Base-by-base conservation (phyloP, 2,113 vertebrate species). In the Rhabdornis inornatus region DNA sequence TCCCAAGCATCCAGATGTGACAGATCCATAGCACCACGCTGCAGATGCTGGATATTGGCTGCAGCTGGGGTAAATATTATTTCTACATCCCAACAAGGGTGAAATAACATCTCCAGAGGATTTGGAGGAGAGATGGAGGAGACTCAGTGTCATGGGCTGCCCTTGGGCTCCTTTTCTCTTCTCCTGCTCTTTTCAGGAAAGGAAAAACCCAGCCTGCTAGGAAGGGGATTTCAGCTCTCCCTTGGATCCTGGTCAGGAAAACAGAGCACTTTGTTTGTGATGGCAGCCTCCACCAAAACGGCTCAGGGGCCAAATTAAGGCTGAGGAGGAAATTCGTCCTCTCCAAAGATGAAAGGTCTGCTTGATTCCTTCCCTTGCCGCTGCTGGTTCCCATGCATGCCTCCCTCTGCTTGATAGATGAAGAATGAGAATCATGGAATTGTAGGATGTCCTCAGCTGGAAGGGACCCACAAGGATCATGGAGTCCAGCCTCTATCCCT, bases 51-150 rank as follows among this genome's bases (percentile, higher is more conserved):
- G 76, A 87, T 79, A 35, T 85, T 92, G 81, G 82, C 22, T 94
- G 85, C 93, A 87, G 92, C 89, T 95, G 97, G 94, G 79, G 45
- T 85, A 94, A 95, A 95, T 79, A 82, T 89, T 85, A 50, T 97
- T 97, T 56, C 86, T 83, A 0, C 65, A 55, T 74, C 55, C 52
- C 24, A 49, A 55, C 2, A 4, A 77, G 37, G 77, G 72, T 65
- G 95, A 92, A 90, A 63, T 61, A 83, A 13, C 75, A 77, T 50
- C 87, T 91, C 90, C 17, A 23, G 66, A 65, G 80, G 65, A 25
- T 77, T 50, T 91, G 68, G 50, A 59, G 66, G 17, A 35, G 60
- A 85, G 65, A 35, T 0, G 1, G 78, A 12, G 59, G 69, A 65
- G 47, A 27, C 49, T 86, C 18, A 1, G 47, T 81, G 92, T 79